Evolutionary conservation across 2,888 invertebrate genomes (phyloP).

Genomic region (Ornithoptera alexandrae): DNA sequence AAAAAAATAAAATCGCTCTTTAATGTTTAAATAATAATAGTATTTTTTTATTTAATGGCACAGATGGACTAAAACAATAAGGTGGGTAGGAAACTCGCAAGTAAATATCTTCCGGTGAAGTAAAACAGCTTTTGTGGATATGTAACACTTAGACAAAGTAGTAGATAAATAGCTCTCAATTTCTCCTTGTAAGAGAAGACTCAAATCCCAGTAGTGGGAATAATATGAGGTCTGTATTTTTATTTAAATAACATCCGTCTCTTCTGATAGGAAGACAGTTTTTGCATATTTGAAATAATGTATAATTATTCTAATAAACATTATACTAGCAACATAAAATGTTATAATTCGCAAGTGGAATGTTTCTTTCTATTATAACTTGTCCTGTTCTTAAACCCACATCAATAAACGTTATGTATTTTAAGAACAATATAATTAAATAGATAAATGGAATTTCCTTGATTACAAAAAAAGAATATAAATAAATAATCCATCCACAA

Average conservation of each 20-base stretch:
- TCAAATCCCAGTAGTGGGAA: no score
- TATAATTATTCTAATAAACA: constrained; percentile 17
- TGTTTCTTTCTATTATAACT: constrained; percentile 19
- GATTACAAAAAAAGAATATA: no score
- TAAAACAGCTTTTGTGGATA: no score
- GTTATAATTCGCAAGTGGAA: constrained; percentile 11
- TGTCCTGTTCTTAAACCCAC: not conserved
- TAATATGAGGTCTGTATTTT: no score
- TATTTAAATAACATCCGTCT: not conserved
- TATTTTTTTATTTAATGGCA: constrained; percentile 48
- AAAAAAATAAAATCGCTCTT: no score
- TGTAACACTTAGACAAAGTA: no score
- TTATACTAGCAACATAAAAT: not conserved
- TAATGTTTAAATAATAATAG: no score
- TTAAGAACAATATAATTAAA: no score
- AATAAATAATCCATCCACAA: not conserved
- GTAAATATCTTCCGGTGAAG: constrained; percentile 3
- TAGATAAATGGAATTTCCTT: no score
- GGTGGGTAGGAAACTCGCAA: constrained; percentile 51
- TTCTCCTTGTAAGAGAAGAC: no score
- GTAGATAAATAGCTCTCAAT: no score
- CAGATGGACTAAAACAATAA: constrained; percentile 56
- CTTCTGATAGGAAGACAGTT: constrained; percentile 23
- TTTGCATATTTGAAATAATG: constrained; percentile 15
- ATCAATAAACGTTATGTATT: no score